Conservation (phyloP, 2,888 invertebrate genomes). For the Dicyrtoma fusca region DNA sequence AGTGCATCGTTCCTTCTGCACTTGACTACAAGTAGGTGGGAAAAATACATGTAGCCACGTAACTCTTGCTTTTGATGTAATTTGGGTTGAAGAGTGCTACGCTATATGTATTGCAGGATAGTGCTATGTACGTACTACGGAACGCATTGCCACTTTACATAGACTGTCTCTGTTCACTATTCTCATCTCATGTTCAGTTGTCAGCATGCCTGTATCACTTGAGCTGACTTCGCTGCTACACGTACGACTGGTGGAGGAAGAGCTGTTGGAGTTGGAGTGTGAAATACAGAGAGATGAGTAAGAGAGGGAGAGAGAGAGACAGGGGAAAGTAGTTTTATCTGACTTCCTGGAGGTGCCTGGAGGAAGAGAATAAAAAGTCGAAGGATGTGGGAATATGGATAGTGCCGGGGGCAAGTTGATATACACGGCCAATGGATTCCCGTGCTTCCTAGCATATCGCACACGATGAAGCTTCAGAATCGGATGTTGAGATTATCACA, state of each 20-base stretch:
- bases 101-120: too few relatives aligned
- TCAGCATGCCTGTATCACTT: too few relatives aligned
- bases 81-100: too few relatives aligned
- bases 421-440: slow-evolving; percentile 4
- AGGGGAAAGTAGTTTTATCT: slow-evolving; percentile 12
- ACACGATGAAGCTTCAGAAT: background rate
- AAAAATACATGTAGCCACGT: too few relatives aligned
- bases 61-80: too few relatives aligned
- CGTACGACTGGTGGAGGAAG: background rate
- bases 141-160: too few relatives aligned
- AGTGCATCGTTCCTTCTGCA: too few relatives aligned
- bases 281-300: background rate
- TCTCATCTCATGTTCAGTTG: too few relatives aligned
- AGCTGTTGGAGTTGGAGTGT: background rate
- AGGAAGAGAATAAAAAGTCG: slow-evolving; percentile 13
- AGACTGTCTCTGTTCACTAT: too few relatives aligned
- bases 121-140: too few relatives aligned
- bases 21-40: too few relatives aligned
- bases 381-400: slow-evolving; percentile 15
- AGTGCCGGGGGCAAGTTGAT: slow-evolving; percentile 6
- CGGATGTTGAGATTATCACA: slow-evolving; percentile 25
- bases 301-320: background rate
- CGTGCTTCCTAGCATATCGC: background rate
- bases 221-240: background rate
- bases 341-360: slow-evolving; percentile 19